Conservation (phyloP, 2,888 invertebrate species). For the Marronus borbonicus region DNA sequence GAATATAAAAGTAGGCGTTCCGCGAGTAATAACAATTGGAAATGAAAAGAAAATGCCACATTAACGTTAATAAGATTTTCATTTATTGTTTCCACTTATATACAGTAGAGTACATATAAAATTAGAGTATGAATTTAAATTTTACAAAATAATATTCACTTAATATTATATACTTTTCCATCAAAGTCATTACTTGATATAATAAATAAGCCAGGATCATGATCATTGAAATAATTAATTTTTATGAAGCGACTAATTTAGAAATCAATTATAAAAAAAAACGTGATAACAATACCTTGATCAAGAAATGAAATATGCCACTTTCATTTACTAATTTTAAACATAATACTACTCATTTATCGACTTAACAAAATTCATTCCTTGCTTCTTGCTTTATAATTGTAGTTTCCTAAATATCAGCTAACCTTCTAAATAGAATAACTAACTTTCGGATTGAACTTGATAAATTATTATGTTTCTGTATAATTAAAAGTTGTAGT, state of each 20-base stretch:
- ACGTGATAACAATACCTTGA: not conserved
- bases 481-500: too few relatives aligned
- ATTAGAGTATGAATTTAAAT: constrained; percentile 38
- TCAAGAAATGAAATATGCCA: not conserved
- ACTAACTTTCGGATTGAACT: too few relatives aligned
- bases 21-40: not conserved
- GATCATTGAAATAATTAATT: constrained; percentile 2
- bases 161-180: constrained; percentile 4
- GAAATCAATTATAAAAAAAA: too few relatives aligned
- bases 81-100: constrained; percentile 41
- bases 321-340: not conserved
- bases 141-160: constrained; percentile 41
- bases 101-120: constrained; percentile 44
- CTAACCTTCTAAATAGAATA: too few relatives aligned
- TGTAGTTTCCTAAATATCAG: too few relatives aligned
- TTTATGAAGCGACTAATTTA: too few relatives aligned
- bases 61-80: constrained; percentile 29
- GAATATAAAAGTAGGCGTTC: too few relatives aligned
- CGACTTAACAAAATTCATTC: too few relatives aligned
- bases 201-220: not conserved
- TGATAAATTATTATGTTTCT: too few relatives aligned
- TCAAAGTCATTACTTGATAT: not conserved
- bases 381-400: too few relatives aligned
- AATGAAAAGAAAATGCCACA: not conserved
- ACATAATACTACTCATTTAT: too few relatives aligned